A percentile compares a stretch with the other conserved stretches of the same genome.
Conservation (phyloP, 2,888 invertebrate species). For the Hanleya hanleyi region DNA sequence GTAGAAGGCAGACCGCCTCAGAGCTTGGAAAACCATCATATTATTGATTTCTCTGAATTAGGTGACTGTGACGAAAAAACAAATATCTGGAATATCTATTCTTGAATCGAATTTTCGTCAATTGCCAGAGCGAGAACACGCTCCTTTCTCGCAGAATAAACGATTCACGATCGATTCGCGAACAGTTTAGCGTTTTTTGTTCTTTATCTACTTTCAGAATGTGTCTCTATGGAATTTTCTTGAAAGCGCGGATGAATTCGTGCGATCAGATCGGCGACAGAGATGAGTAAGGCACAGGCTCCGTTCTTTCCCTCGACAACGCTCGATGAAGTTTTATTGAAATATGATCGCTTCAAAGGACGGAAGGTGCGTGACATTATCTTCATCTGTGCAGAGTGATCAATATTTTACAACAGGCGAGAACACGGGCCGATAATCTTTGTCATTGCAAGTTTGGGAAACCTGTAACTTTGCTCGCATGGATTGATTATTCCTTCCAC, state of each 20-base stretch:
- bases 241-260: background rate
- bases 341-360: background rate
- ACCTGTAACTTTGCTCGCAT: conserved; percentile 4
- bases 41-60: too few relatives aligned
- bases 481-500: conserved; percentile 2
- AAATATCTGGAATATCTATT: too few relatives aligned
- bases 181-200: too few relatives aligned
- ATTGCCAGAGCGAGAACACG: background rate
- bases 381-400: conserved; percentile 1
- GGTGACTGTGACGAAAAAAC: too few relatives aligned
- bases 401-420: conserved; percentile 6
- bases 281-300: background rate
- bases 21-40: too few relatives aligned
- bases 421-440: background rate
- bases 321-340: background rate
- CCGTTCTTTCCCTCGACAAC: background rate
- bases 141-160: background rate
- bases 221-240: too few relatives aligned
- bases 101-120: too few relatives aligned
- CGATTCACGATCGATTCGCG: background rate
- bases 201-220: too few relatives aligned
- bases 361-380: conserved; percentile 3
- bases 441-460: background rate
- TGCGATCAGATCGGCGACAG: background rate
- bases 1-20: too few relatives aligned